Base-by-base conservation (phyloP, 2,888 invertebrate genomes). In the Griposia aprilina region DNA sequence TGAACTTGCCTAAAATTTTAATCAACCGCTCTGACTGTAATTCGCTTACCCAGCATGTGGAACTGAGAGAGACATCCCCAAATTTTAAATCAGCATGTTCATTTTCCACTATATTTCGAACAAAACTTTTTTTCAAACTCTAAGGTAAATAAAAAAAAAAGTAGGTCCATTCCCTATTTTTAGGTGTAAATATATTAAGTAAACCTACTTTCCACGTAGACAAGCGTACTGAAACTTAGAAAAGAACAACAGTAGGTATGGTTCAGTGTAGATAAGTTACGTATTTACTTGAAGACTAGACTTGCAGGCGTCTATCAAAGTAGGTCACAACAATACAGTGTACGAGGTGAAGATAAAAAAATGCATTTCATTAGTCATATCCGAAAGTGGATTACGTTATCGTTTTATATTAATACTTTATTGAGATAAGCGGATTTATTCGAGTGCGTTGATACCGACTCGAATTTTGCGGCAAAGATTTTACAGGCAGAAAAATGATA, bases 381-480 rank as follows among this genome's bases (percentile, higher is more conserved):
- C 63, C 50, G 13, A 66, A 70, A 52, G 55, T 59, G 71, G 83
- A 79, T 81, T 78, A 67, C 20, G 63, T 72, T 79, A 84, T 84
- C 80, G 57, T 69, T 41, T 73, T 60, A 67, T 80, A 81, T 84
- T 59, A 68, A 78, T 83, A 76, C 67, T 68, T 55, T 50, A 67
- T 74, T 75, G 59, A 81, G 76, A 83, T 86, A 83, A 59, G 36
- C 36, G 57, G 77, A 76, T 80, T 80, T 73, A 62, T 63, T 80
- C 7, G 36, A 82, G 78, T 74, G 52, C 30, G 30, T 60, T 70
- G 50, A 66, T 86, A 48, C 5, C 65, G 59, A 76, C 11, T 36
- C 63, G 72, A 70, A 45, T 45, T 36, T 20, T 26, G 50, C 20
- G 30, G 45, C 11, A 65, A 57, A 41, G 30, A 20, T 72, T 79